Conservation (phyloP, 2,113 vertebrate genomes). For the Pleuronectes platessa region DNA sequence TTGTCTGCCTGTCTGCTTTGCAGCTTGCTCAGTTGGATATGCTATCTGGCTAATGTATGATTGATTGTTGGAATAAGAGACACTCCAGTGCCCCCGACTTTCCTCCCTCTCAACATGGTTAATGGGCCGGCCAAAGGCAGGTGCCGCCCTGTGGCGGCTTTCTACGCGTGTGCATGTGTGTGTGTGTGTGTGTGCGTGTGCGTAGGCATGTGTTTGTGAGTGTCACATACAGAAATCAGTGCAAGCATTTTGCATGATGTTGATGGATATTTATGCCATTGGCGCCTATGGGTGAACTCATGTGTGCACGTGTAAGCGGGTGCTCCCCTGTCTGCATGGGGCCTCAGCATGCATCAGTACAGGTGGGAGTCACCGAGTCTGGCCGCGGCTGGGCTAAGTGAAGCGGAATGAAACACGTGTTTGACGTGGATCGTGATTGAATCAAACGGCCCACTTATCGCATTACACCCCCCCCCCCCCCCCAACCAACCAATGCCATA, state of each 20-base stretch:
- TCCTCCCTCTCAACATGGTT: constrained; percentile 63
- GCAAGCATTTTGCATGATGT: constrained; percentile 32
- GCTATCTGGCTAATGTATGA: constrained; percentile 75
- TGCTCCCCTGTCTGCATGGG: constrained; percentile 16
- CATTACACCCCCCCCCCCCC: constrained; percentile 42
- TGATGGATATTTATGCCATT: constrained; percentile 53
- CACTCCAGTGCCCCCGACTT: constrained; percentile 68
- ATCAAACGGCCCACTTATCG: constrained; percentile 71
- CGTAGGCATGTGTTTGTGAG: background rate
- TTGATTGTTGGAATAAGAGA: constrained; percentile 75
- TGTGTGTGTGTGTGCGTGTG: background rate
- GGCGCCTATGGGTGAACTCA: constrained; percentile 19
- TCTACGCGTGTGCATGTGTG: background rate
- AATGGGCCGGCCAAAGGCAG: constrained; percentile 70
- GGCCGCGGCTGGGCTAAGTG: constrained; percentile 52
- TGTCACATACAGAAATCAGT: constrained; percentile 32
- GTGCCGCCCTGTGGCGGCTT: constrained; percentile 29
- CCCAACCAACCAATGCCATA: background rate
- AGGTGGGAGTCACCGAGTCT: constrained; percentile 34
- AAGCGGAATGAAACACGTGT: constrained; percentile 64
- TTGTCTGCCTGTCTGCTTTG: constrained; percentile 43
- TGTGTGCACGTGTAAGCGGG: constrained; percentile 30
- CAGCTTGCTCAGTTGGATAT: constrained; percentile 63
- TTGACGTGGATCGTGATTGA: constrained; percentile 57
- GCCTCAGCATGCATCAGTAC: constrained; percentile 8